Evolutionary conservation across 2,797 vertebrate species (phyloP).

Genomic region (Crocodylus rhombifer): DNA sequence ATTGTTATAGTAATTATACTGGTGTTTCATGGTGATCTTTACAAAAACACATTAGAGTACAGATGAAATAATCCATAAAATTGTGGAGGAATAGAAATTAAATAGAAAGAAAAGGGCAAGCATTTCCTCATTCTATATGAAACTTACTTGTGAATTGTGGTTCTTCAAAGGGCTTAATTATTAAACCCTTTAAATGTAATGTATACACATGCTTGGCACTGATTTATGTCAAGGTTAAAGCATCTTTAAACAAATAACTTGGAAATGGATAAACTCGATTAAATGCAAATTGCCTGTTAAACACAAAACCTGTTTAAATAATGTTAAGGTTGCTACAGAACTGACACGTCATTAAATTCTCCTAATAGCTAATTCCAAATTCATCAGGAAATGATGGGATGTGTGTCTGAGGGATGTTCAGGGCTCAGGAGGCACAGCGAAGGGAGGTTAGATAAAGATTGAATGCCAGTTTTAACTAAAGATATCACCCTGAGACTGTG

Average conservation of each 20-base stretch:
- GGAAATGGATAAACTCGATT: conserved; percentile 70
- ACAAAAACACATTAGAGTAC: neutral
- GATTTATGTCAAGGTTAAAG: conserved; percentile 77
- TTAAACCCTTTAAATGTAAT: conserved; percentile 42
- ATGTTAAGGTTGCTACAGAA: conserved; percentile 69
- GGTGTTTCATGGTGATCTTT: neutral
- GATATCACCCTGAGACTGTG: neutral
- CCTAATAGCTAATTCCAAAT: conserved; percentile 59
- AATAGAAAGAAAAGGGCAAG: neutral
- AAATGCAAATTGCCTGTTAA: conserved; percentile 75
- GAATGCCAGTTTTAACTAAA: conserved; percentile 10
- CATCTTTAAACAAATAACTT: conserved; percentile 78
- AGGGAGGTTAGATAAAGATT: neutral
- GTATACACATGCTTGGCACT: conserved; percentile 8
- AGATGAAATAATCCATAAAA: neutral
- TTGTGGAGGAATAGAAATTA: neutral
- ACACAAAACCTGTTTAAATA: conserved; percentile 73
- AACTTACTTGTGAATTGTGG: neutral
- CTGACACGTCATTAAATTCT: conserved; percentile 74
- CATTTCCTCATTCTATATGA: neutral
- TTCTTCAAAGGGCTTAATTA: conserved; percentile 43
- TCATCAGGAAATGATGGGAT: conserved; percentile 48
- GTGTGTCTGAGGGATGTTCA: conserved; percentile 43
- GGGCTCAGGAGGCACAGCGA: conserved; percentile 37
- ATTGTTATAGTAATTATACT: neutral